Evolutionary conservation across 2,113 vertebrate species (phyloP).

Genomic region (Pycnonotus jocosus): DNA sequence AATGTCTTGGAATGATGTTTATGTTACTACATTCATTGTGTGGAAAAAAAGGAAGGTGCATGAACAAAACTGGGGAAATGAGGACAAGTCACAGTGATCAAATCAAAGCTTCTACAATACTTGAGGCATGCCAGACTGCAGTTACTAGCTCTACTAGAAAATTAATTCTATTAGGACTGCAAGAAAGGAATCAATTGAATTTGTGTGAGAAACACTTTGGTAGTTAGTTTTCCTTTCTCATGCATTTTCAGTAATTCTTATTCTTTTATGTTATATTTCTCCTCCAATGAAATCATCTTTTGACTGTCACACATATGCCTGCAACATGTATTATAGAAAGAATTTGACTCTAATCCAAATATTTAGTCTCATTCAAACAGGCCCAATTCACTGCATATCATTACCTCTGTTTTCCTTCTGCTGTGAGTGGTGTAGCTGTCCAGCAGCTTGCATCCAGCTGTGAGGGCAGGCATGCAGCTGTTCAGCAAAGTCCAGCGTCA

Average conservation of each 20-base stretch:
- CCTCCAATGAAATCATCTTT: neutral
- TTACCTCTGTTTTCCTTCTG: conserved; percentile 21
- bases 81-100: neutral
- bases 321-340: conserved; percentile 15
- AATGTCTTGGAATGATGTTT: neutral
- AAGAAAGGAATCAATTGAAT: neutral
- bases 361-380: conserved; percentile 60
- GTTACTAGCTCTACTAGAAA: neutral
- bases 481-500: neutral
- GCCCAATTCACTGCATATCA: neutral
- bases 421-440: neutral
- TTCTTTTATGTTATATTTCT: neutral
- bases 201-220: neutral
- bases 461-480: neutral
- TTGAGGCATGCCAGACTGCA: neutral
- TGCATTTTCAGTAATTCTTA: neutral
- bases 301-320: neutral
- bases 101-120: neutral
- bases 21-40: neutral
- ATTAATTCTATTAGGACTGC: neutral
- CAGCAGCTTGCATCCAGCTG: conserved; percentile 33
- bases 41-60: neutral
- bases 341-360: conserved; percentile 41
- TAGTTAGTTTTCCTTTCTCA: neutral
- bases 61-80: neutral